Evolutionary conservation across 2,113 vertebrate genomes (phyloP).

Genomic region (Falcunculus frontatus): DNA sequence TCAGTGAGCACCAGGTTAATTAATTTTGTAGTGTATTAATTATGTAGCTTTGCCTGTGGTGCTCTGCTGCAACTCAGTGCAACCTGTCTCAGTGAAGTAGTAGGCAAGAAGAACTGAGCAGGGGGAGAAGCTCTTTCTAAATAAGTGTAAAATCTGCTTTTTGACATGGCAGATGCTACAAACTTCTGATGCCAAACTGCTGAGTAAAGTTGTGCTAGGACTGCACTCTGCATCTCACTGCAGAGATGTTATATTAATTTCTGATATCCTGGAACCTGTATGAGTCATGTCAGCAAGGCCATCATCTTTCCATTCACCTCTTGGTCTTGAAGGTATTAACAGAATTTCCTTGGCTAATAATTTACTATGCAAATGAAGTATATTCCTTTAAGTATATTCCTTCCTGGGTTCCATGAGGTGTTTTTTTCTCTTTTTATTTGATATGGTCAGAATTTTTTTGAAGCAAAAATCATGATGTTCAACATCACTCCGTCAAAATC

Average conservation of each 20-base stretch:
- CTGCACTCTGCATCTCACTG: too few species aligned
- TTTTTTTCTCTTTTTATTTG: background rate
- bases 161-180: background rate
- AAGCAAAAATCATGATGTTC: background rate
- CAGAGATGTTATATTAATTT: background rate
- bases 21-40: constrained; percentile 53
- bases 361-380: background rate
- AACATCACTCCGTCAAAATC: background rate
- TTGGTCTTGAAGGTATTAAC: background rate
- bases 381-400: background rate
- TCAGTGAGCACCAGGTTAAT: constrained; percentile 7
- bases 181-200: background rate
- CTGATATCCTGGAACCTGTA: background rate
- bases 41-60: background rate
- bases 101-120: background rate
- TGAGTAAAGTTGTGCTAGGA: background rate
- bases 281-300: background rate
- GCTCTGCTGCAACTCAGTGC: background rate
- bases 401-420: background rate
- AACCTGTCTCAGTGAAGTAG: background rate
- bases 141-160: background rate
- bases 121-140: background rate
- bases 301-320: background rate
- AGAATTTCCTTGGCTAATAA: background rate
- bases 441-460: background rate